Percentiles rank a stretch among this genome's conserved stretches.
Evolutionary conservation across 2,797 vertebrate species (phyloP).

Genomic region (Chanos chanos): DNA sequence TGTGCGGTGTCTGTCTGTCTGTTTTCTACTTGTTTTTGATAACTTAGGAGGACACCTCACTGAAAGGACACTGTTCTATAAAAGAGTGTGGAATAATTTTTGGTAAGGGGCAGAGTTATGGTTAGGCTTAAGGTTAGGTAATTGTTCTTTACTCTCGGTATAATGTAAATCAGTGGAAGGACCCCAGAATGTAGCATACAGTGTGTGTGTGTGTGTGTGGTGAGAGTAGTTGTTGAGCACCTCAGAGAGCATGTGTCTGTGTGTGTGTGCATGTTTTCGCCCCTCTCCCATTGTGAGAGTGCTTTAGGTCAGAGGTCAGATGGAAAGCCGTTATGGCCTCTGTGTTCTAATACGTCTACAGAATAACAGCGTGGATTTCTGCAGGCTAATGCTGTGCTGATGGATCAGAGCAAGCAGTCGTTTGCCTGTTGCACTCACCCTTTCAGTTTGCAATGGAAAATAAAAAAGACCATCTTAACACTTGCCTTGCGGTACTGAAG

Average conservation of each 20-base stretch:
- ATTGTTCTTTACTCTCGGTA: too few relatives aligned
- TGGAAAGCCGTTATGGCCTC: conserved; percentile 55
- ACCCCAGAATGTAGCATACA: not conserved
- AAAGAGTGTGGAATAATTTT: too few relatives aligned
- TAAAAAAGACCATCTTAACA: conserved; percentile 28
- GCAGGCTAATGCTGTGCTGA: not conserved
- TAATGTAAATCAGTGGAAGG: too few relatives aligned
- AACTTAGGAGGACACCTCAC: too few relatives aligned
- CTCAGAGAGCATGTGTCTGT: not conserved
- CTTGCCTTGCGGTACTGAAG: too few relatives aligned
- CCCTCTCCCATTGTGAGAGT: conserved; percentile 59
- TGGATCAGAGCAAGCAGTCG: conserved; percentile 1
- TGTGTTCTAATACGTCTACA: conserved; percentile 58
- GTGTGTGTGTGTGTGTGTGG: not conserved
- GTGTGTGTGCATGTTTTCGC: conserved; percentile 43
- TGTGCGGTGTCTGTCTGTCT: not conserved
- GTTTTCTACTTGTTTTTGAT: too few relatives aligned
- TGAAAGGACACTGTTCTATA: too few relatives aligned
- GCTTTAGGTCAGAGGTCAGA: conserved; percentile 66
- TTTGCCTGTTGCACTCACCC: conserved; percentile 29
- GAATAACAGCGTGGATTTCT: conserved; percentile 48
- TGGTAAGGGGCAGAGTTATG: too few relatives aligned
- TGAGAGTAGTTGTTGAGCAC: not conserved
- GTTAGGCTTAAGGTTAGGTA: too few relatives aligned
- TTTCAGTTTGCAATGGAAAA: conserved; percentile 15